Base-by-base conservation (phyloP, 2,888 invertebrate genomes). In the Villa cingulata region DNA sequence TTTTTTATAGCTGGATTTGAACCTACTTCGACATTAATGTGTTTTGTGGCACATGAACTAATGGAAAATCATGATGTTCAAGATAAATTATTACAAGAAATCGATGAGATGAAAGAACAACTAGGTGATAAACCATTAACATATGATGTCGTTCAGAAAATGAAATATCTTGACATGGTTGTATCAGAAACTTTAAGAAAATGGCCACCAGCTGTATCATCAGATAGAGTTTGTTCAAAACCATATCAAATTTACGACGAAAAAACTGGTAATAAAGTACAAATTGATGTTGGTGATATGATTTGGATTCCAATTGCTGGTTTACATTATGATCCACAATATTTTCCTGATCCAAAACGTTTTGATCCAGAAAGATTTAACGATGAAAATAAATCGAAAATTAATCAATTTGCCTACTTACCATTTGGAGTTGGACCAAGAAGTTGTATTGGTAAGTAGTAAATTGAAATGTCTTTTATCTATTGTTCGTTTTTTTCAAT, bases 381-480 rank as follows among this genome's bases (percentile, higher is more conserved):
- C 3, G 72, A 75, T 0, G 73, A 76, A 52, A 77, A 77, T 56
- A 75, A 73, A 53, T 61, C 64, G 1, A 68, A 68, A n/a, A 71
- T 73, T 16, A 55, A 65, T 15, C 68, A 70, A 1, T 70, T 68
- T 39, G 61, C 70, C 0, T 76, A 73, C 51, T 54, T 72, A 54
- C 76, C 77, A 1, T 78, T 78, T 46, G 78, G 77, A 2, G 36
- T 68, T 1, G 81, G 81, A 4, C 79, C 75, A 2, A 70, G 80
- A 48, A 77, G 72, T 57, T 81, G 81, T 54, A 75, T 81, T 45
- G 81, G 78, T 36, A 48, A 46, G 9, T n/a, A 14, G n/a, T n/a
- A n/a, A n/a, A n/a, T n/a, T n/a, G n/a, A n/a, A n/a, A n/a, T n/a
- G n/a, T n/a, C n/a, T n/a, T n/a, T n/a, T n/a, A n/a, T n/a, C n/a